Percentiles rank a stretch among this genome's conserved stretches.
phyloP scores from a whole-genome alignment of 2,797 vertebrate genomes.

The Catharus ustulatus region DNA sequence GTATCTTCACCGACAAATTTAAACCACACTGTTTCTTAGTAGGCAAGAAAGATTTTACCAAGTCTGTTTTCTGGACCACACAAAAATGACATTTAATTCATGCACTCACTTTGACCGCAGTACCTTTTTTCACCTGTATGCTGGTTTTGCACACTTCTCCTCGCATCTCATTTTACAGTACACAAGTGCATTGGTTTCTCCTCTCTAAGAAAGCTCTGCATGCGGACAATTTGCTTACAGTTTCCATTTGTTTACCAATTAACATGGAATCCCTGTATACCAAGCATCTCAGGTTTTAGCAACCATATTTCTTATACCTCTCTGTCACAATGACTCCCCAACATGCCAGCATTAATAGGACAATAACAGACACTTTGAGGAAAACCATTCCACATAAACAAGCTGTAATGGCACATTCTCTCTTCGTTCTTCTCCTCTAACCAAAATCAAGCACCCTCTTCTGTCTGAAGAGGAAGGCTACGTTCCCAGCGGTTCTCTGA shows the following conservation, averaged over 20 bases:
- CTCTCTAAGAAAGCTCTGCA: neutral
- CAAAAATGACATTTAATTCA: accelerated
- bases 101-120: neutral
- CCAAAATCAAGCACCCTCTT: neutral
- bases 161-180: neutral
- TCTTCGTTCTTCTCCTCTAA: neutral
- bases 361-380: neutral
- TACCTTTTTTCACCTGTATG: neutral
- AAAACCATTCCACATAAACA: neutral
- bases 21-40: neutral
- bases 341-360: neutral
- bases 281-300: neutral
- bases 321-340: neutral
- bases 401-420: neutral
- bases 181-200: neutral
- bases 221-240: neutral
- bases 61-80: neutral
- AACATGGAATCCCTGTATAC: neutral
- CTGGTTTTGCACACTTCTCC: neutral
- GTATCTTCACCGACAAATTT: neutral
- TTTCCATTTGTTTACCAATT: neutral
- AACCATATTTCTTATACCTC: neutral
- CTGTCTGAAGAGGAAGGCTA: neutral
- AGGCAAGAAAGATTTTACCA: neutral
- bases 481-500: neutral